Base-by-base conservation (phyloP, 1,140 invertebrate species). In the Octopus bimaculoides region DNA sequence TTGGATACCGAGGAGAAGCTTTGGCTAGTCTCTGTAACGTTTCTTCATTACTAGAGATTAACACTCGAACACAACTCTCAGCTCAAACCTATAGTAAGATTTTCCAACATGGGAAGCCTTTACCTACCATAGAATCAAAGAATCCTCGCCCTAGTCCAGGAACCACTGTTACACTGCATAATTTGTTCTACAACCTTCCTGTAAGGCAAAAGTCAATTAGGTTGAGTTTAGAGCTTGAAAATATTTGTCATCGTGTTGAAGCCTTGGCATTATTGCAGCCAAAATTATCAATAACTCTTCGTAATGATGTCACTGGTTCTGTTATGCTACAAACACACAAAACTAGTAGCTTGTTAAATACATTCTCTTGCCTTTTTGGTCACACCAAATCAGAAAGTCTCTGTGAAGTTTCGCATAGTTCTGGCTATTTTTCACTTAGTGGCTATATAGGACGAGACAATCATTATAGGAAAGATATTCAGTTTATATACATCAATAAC, bases 401-500 rank as follows among this genome's bases (percentile, higher is more conserved):
- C 20, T 86, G 87, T 84, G 88, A 92, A 82, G 86, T 93, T 53
- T 86, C 89, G 83, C 87, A 91, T 26, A 87, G 90, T 53, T 90
- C 91, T 82, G 90, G 90, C 82, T 84, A 89, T 53, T 92, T 92
- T 82, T 90, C 88, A 83, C 86, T 93, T 10, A 89, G 89, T 79
- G 93, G 91, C 5, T 91, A 91, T 81, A 90, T 94, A 69, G 89
- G 91, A 75, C 92, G 90, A 82, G 89, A 91, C 77, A 82, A 88
- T 69, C 85, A 87, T 73, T 79, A 85, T 55, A 87, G 87, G 77
- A 92, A 91, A 79, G 88, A 91, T 79, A 85, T 91, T 26, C 92
- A 93, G 84, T 93, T 92, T 89, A 88, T 94, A 17, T 94, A 91
- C 88, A 88, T 94, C 4, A 94, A 94, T 88, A 92, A 91, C 81